Conservation (phyloP, 2,797 vertebrate species). For the Micromesistius poutassou region DNA sequence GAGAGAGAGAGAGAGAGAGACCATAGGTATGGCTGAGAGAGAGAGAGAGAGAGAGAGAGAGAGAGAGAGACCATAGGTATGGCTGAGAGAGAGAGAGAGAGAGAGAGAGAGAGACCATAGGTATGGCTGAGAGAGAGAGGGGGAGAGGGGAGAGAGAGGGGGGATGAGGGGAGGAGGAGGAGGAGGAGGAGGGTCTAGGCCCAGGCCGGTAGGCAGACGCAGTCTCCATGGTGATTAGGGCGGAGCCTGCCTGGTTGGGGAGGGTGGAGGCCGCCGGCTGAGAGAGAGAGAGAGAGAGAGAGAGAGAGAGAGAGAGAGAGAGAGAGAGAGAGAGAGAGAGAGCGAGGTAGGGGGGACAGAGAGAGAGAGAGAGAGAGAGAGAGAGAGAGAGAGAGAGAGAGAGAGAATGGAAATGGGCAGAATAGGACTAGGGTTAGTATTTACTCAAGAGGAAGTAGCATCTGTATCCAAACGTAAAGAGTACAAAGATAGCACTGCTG, state of each 20-base stretch:
- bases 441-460: background rate
- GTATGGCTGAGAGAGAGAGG: constrained; percentile 58
- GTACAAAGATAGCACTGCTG: background rate
- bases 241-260: constrained; percentile 76
- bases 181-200: background rate
- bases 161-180: constrained; percentile 18
- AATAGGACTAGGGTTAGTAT: background rate
- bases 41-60: constrained; percentile 35
- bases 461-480: background rate
- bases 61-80: constrained; percentile 49
- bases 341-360: constrained; percentile 1
- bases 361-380: background rate
- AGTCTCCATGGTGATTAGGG: constrained; percentile 54
- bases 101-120: constrained; percentile 43
- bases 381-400: background rate
- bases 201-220: constrained; percentile 20
- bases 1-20: constrained; percentile 20
- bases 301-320: background rate
- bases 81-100: constrained; percentile 55
- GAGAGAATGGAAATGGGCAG: background rate
- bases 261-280: constrained; percentile 76
- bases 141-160: constrained; percentile 17
- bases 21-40: constrained; percentile 59
- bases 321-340: constrained; percentile 2
- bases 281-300: background rate